A percentile compares a stretch with the other conserved stretches of the same genome.
Evolutionary conservation across 2,797 vertebrate species (phyloP).

Genomic region (Lindbergichthys nudifrons): DNA sequence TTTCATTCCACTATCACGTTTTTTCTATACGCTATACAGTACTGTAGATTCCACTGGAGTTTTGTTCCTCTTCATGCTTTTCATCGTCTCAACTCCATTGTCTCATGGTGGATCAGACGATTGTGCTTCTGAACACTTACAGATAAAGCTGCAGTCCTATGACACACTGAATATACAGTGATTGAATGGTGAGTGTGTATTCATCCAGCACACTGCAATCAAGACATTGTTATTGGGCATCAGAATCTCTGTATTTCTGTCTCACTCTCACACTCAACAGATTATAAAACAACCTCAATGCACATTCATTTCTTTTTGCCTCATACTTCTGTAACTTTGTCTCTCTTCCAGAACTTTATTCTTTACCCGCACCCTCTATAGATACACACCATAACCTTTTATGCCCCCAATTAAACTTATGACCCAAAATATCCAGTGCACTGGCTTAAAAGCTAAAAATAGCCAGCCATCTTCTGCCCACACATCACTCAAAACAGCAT

Average conservation of each 20-base stretch:
- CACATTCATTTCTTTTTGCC: neutral
- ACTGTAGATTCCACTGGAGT: too few relatives aligned
- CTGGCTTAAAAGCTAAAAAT: slow-evolving; percentile 21
- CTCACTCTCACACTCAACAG: neutral
- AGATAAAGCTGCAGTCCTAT: slow-evolving; percentile 14
- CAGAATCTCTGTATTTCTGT: neutral
- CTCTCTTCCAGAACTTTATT: slow-evolving; percentile 20
- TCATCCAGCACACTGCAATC: slow-evolving; percentile 13
- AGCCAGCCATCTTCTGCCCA: neutral
- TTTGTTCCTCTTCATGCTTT: too few relatives aligned
- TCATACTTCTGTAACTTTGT: neutral
- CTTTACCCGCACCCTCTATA: slow-evolving; percentile 4
- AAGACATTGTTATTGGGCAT: neutral
- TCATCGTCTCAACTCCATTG: neutral
- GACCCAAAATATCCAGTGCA: slow-evolving; percentile 28
- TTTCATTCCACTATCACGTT: neutral
- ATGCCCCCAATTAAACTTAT: slow-evolving; percentile 67
- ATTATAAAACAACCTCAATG: neutral
- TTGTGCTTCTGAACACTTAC: slow-evolving; percentile 10
- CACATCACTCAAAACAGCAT: neutral
- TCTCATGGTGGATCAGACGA: slow-evolving; percentile 6
- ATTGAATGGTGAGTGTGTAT: slow-evolving; percentile 8
- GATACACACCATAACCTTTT: slow-evolving; percentile 39
- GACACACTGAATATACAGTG: slow-evolving; percentile 24
- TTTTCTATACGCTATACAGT: too few relatives aligned